Base-by-base conservation (phyloP, 1,140 invertebrate species). In the Notospermus geniculatus region DNA sequence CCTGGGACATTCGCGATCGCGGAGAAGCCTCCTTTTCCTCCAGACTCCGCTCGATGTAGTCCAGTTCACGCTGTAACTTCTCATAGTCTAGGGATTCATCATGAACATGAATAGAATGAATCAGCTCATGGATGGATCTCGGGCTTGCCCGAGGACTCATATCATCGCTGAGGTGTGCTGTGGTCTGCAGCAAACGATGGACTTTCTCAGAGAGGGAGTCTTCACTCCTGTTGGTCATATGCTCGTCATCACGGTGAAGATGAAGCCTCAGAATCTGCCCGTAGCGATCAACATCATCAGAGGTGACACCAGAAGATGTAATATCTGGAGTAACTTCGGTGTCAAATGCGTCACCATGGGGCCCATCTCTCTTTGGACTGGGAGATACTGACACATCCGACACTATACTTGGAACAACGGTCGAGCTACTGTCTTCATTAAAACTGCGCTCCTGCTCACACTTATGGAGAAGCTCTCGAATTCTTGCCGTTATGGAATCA, bases 371-470 rank as follows among this genome's bases (percentile, higher is more conserved):
- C n/a, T 50, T 50, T 5, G 46, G 46, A 9, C n/a, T 23, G 4
- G 46, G 46, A 5, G 46, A 50, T 9, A 19, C 46, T 19, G 46
- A 19, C 19, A 50, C 46, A 23, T 23, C n/a, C 5, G 46, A 23
- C 5, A 23, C 46, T 9, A 19, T 50, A n/a, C 46, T 50, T 4
- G n/a, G 19, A 27, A 27, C 25, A 27, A 50, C 25, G 15, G 32
- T 36, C 4, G 32, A 36, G 15, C 15, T 36, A 19, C 25, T 50
- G 4, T 50, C 19, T 5, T 50, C 46, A 27, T 5, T 50, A 27
- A 50, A 50, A n/a, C 46, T 50, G 46, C 46, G 46, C 25, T 50
- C 46, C 9, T 9, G 4, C 46, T 50, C 46, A n/a, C 46, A 50
- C 46, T 50, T 19, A 4, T 23, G 25, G 4, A 50, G 25, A 19